Evolutionary conservation across 1,140 invertebrate species (phyloP).

Genomic region (Drosophila dunni): DNA sequence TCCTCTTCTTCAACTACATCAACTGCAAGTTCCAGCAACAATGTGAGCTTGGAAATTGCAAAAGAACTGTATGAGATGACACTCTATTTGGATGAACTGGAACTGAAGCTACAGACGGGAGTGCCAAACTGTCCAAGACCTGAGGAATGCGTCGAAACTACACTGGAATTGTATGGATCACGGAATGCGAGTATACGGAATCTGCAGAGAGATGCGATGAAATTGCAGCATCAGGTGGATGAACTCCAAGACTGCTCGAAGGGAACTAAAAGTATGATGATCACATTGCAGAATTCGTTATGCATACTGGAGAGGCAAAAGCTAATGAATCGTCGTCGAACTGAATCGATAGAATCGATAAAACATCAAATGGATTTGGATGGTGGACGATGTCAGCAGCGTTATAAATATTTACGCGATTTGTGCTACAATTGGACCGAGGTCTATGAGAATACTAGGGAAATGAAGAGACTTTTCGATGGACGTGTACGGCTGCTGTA

Average conservation of each 20-base stretch:
- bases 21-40: background rate
- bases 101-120: background rate
- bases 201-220: background rate
- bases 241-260: background rate
- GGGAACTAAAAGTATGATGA: background rate
- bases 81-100: background rate
- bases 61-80: background rate
- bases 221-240: background rate
- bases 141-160: background rate
- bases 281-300: background rate
- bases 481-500: background rate
- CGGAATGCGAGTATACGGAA: background rate
- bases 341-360: background rate
- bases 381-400: background rate
- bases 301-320: background rate
- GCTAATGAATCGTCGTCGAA: background rate
- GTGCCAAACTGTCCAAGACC: background rate
- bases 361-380: background rate
- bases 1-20: too few relatives aligned
- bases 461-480: background rate
- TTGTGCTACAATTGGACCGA: background rate
- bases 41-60: background rate
- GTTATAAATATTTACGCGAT: background rate
- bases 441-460: background rate
- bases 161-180: background rate